Conservation (phyloP, 1,140 invertebrate species). For the Agraylea sexmaculata region DNA sequence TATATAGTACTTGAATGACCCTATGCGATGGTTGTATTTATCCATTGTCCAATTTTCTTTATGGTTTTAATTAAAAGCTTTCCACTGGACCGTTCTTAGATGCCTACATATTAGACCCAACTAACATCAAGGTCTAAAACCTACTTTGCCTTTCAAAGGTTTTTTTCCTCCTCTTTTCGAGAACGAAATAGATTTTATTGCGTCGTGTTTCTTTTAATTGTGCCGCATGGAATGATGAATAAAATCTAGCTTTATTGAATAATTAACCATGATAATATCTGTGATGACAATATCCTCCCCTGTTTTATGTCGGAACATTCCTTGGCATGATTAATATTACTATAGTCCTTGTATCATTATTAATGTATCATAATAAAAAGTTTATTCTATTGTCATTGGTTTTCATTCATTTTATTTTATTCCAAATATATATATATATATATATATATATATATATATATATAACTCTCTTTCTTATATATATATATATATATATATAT, state of each 20-base stretch:
- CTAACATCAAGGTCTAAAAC: background rate
- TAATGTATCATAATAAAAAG: no score
- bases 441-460: no score
- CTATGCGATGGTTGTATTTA: conserved; percentile 20
- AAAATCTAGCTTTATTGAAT: no score
- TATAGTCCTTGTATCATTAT: background rate
- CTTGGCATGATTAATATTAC: background rate
- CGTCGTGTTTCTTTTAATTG: no score
- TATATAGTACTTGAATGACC: no score
- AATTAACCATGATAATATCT: conserved; percentile 15
- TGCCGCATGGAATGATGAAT: no score
- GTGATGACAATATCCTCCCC: background rate
- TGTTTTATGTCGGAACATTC: background rate
- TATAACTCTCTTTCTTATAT: no score
- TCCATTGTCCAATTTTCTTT: conserved; percentile 23
- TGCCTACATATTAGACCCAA: conserved; percentile 19
- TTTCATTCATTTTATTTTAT: no score
- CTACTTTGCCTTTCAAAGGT: conserved; percentile 1
- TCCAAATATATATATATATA: no score
- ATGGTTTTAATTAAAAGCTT: conserved; percentile 24
- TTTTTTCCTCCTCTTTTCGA: conserved; percentile 14
- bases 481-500: no score
- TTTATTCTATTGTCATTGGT: no score
- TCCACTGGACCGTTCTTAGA: conserved; percentile 21
- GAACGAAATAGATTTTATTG: conserved; percentile 20